Conservation (phyloP, 2,888 invertebrate species). For the Cephalotes varians region DNA sequence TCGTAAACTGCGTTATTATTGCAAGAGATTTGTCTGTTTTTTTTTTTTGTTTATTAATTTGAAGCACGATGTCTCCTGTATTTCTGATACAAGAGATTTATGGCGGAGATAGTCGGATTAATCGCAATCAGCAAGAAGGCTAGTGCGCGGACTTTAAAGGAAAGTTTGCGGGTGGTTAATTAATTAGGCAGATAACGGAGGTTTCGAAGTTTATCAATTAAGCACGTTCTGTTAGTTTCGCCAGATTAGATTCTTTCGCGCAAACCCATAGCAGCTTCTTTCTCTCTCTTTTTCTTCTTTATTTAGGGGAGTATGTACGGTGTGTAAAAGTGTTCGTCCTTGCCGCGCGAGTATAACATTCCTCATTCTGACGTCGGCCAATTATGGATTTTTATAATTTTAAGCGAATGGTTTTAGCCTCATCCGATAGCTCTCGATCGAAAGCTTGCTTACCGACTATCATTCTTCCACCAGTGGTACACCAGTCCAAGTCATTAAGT, state of each 20-base stretch:
- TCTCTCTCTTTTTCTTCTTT: background rate
- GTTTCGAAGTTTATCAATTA: constrained; percentile 42
- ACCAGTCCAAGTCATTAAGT: constrained; percentile 65
- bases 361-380: constrained; percentile 53
- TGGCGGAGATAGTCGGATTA: constrained; percentile 14
- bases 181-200: constrained; percentile 50
- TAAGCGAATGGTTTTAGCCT: constrained; percentile 51
- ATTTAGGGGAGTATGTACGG: background rate
- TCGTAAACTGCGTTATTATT: background rate
- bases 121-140: constrained; percentile 28
- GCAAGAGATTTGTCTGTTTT: background rate
- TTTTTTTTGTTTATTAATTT: background rate
- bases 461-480: constrained; percentile 42
- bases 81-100: constrained; percentile 5
- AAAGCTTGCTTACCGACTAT: constrained; percentile 56
- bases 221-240: constrained; percentile 52
- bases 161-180: constrained; percentile 49
- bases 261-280: background rate
- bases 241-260: constrained; percentile 48
- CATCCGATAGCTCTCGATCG: constrained; percentile 61
- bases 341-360: constrained; percentile 47
- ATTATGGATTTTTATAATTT: constrained; percentile 54
- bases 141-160: constrained; percentile 33
- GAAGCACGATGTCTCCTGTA: background rate
- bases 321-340: constrained; percentile 45